phyloP scores from a whole-genome alignment of 2,797 vertebrate species.

The Halcyon leucocephala region DNA sequence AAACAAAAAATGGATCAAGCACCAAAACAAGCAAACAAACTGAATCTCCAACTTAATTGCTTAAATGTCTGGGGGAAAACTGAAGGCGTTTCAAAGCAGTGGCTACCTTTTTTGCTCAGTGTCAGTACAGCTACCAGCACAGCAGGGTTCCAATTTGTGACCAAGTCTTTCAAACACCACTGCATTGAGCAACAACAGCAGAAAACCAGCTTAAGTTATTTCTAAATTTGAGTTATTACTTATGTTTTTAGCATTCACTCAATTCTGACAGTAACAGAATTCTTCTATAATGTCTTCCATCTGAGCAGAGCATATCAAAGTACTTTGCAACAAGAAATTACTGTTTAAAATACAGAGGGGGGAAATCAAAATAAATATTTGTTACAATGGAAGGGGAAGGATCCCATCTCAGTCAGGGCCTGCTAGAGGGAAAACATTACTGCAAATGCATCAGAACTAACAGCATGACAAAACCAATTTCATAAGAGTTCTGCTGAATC shows the following conservation, averaged over 20 bases:
- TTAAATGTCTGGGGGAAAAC: neutral
- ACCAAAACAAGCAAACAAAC: neutral
- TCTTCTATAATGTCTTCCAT: conserved; percentile 20
- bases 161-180: neutral
- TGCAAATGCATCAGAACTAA: neutral
- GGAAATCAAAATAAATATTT: neutral
- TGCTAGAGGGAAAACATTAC: neutral
- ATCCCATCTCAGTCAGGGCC: neutral
- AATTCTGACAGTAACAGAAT: neutral
- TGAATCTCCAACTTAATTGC: neutral
- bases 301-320: neutral
- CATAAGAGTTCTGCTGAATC: neutral
- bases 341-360: neutral
- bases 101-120: neutral
- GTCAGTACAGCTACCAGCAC: neutral
- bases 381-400: neutral
- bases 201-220: neutral
- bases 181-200: neutral
- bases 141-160: neutral
- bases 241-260: neutral
- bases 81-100: neutral
- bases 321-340: neutral
- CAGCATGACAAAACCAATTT: neutral
- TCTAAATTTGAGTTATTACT: neutral
- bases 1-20: neutral